Evolutionary conservation across 2,888 invertebrate species (phyloP).

Genomic region (Cosmia trapezina): DNA sequence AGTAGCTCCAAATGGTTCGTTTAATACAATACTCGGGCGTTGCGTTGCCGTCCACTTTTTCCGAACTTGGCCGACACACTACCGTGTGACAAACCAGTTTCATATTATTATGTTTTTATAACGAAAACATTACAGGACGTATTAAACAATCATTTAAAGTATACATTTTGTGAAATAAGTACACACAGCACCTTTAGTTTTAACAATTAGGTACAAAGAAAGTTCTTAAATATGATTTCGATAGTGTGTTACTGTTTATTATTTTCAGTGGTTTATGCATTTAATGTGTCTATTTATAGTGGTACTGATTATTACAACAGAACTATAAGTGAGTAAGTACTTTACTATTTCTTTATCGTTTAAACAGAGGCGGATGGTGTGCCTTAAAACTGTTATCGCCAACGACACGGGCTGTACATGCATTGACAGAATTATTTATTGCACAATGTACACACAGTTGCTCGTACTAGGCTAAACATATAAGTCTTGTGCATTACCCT

Average conservation of each 20-base stretch:
- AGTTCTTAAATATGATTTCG: not conserved
- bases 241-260: not conserved
- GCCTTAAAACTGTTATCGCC: not conserved
- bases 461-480: too few relatives aligned
- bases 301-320: rapidly evolving
- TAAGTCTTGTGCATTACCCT: not conserved
- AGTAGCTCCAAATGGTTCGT: not conserved
- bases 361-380: not conserved
- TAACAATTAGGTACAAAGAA: not conserved
- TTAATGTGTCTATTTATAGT: not conserved
- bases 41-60: not conserved
- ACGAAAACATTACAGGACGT: not conserved
- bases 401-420: not conserved
- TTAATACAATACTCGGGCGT: not conserved
- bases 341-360: slow-evolving; percentile 7
- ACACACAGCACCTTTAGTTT: not conserved
- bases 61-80: slow-evolving; percentile 6
- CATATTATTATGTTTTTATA: not conserved
- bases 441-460: too few relatives aligned
- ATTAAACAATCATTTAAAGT: not conserved
- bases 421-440: not conserved
- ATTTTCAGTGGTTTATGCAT: slow-evolving; percentile 9
- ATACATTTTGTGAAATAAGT: slow-evolving; percentile 1
- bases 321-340: not conserved
- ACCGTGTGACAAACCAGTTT: not conserved